A percentile compares a stretch with the other conserved stretches of the same genome.
phyloP scores from a whole-genome alignment of 2,797 vertebrate species.

The Corythornis leucogaster region DNA sequence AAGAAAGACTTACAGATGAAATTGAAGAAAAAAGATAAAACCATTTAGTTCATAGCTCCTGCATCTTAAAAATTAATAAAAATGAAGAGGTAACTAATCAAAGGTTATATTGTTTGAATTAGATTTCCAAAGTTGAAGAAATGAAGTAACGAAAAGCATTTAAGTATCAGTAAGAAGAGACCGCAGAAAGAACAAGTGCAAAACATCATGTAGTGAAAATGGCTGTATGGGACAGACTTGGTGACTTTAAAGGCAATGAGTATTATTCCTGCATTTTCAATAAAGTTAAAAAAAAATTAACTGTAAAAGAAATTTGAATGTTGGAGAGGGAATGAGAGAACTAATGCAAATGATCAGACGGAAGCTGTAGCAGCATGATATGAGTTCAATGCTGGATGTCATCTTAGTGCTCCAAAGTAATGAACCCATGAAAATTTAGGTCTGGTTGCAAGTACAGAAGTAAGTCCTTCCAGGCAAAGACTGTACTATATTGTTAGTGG shows the following conservation, averaged over 20 bases:
- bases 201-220: not conserved
- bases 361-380: not conserved
- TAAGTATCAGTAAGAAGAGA: not conserved
- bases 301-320: not conserved
- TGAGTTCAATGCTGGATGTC: not conserved
- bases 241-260: not conserved
- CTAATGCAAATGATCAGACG: not conserved
- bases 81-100: not conserved
- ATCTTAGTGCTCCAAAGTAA: not conserved
- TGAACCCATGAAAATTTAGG: not conserved
- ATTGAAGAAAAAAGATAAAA: not conserved
- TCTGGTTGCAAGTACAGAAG: not conserved
- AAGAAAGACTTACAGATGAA: not conserved
- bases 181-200: not conserved
- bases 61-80: not conserved
- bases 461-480: not conserved
- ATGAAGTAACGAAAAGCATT: not conserved
- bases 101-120: not conserved
- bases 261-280: not conserved
- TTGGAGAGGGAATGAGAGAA: not conserved
- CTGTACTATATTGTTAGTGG: not conserved
- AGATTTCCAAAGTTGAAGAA: not conserved
- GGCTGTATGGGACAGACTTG: rapidly evolving
- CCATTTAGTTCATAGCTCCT: not conserved
- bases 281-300: not conserved